Evolutionary conservation across 2,113 vertebrate genomes (phyloP).

Genomic region (Triplophysa dalaica): DNA sequence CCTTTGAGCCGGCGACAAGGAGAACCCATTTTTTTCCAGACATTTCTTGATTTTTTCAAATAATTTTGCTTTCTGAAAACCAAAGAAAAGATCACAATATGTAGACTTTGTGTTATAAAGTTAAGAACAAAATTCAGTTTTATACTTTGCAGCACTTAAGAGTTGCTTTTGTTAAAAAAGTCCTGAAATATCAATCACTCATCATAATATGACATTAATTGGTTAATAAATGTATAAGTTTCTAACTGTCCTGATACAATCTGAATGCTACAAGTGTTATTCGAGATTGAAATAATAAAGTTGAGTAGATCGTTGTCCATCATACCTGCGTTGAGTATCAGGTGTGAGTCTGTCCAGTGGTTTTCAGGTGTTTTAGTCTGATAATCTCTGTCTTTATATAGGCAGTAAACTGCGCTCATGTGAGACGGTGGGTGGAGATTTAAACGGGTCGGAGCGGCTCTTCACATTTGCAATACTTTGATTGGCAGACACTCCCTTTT

Average conservation of each 20-base stretch:
- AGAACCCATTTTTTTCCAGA: background rate
- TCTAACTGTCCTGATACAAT: background rate
- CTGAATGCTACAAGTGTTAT: background rate
- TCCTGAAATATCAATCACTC: background rate
- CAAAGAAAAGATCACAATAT: too few relatives aligned
- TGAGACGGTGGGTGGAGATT: background rate
- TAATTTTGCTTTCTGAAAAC: background rate
- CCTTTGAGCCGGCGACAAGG: background rate
- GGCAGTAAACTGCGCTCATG: background rate
- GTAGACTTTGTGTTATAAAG: background rate
- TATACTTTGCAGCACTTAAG: background rate
- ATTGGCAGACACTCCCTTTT: too few relatives aligned
- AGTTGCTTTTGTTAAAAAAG: background rate
- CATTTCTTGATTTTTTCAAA: background rate
- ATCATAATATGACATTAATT: background rate
- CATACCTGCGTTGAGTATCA: constrained; percentile 1
- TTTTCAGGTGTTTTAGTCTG: background rate
- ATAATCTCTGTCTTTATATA: background rate
- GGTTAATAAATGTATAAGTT: too few relatives aligned
- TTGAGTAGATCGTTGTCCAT: background rate
- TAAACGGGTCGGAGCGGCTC: too few relatives aligned
- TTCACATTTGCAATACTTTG: background rate
- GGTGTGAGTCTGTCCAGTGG: background rate
- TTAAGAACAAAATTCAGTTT: background rate
- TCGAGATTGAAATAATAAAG: background rate